phyloP scores from a whole-genome alignment of 1,140 invertebrate genomes.

The Brachionus calyciflorus region DNA sequence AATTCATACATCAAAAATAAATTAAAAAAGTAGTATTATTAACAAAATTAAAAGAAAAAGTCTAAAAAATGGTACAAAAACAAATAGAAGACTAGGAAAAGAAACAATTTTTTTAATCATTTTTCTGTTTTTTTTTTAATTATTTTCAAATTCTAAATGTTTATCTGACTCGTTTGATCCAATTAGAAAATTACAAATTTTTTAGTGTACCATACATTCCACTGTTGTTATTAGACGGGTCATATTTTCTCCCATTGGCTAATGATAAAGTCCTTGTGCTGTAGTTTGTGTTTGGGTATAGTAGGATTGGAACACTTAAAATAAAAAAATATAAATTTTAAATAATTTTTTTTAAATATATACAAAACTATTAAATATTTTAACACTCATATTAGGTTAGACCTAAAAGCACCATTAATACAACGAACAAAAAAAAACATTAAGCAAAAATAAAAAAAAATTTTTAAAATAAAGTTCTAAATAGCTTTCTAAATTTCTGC shows the following conservation, averaged over 20 bases:
- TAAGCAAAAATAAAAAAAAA: no score
- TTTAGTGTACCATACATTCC: slow-evolving; percentile 35
- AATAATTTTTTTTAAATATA: background rate
- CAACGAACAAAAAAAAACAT: no score
- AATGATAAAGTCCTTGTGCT: slow-evolving; percentile 28
- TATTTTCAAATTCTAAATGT: no score
- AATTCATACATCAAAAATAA: background rate
- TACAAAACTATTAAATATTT: no score
- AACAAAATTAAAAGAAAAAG: slow-evolving; percentile 13
- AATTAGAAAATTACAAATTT: slow-evolving; percentile 9
- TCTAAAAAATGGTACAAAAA: slow-evolving; percentile 38
- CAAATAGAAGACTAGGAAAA: slow-evolving; percentile 31
- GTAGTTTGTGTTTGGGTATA: slow-evolving; percentile 43
- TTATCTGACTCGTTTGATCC: slow-evolving; percentile 6
- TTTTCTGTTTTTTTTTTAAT: background rate
- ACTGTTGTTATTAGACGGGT: slow-evolving; percentile 14
- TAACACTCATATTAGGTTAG: no score
- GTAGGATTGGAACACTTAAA: slow-evolving; percentile 39
- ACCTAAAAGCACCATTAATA: no score
- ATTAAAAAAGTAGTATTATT: background rate
- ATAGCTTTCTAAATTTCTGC: no score
- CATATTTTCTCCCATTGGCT: slow-evolving; percentile 13
- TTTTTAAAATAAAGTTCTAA: no score
- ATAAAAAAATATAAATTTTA: background rate
- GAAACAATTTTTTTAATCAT: background rate